Evolutionary conservation across 2,797 vertebrate genomes (phyloP), one percentile per base, ranked within the genome.

Genomic region (Cebuella pygmaea): DNA sequence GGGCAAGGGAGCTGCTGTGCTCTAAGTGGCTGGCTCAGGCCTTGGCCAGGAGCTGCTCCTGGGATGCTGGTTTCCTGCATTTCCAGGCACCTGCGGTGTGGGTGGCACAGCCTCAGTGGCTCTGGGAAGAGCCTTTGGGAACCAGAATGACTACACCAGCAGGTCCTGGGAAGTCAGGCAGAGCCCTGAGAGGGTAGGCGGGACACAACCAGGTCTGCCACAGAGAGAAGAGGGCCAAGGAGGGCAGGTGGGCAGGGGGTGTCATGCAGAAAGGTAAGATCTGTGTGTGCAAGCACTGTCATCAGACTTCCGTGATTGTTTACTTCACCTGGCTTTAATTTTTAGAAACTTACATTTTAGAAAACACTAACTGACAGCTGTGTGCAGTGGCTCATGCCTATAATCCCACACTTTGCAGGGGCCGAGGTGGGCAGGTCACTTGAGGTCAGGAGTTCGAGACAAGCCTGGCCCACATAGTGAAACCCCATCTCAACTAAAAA

Each of bases 311-410:
- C 55, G 12, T n/a, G 1, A 61, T 15, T 4, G 3, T 11, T 48
- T 17, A 19, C 7, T 39, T 30, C 9, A 30, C 41, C 26, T 80
- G 14, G 26, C 50, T 88, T 93, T 70, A 57, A 27, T 44, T 89
- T 59, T 41, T 36, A 24, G 24, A 57, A 88, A 86, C n/a, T 93
- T 88, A 55, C 10, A 55, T 90, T 96, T 87, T 55, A 74, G 64
- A 59, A 59, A 59, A 59, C 57, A 27, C 57, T 12, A 59, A 27
- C 2, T 12, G 24, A 59, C 26, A 27, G 57, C 57, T 27, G 57
- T 26, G 57, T 5, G 11, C 57, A 27, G 24, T 27, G 57, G 26
- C 57, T 59, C 10, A 5, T 12, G 57, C 10, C 24, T 59, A 4
- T 59, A 59, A 59, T 59, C 57, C 57, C 57, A 59, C 24, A 27